These are phyloP conservation scores for Zapus hudsonius DNA, from an alignment of 2,113 vertebrate species.

Conservation along the genomic window DNA sequence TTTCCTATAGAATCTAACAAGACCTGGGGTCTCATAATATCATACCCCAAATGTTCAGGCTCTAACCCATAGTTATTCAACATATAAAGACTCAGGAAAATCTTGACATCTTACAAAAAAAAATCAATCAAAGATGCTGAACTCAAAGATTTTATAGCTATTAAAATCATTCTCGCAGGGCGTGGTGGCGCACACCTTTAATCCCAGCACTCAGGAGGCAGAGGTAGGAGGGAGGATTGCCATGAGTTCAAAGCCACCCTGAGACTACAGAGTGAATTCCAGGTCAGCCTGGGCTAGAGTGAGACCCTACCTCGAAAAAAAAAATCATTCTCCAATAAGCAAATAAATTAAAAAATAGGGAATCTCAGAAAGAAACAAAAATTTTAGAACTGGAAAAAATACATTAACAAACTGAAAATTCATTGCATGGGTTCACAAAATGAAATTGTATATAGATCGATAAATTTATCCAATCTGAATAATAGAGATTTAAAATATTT, in stretches of 20 bases:
- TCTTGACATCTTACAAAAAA: constrained; percentile 7
- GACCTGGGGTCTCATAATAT: background rate
- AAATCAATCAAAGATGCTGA: constrained; percentile 18
- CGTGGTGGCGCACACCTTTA: too few species aligned
- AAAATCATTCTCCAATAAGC: too few species aligned
- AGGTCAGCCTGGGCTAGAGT: too few species aligned
- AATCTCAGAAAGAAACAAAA: background rate
- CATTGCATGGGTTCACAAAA: background rate
- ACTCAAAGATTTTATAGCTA: background rate
- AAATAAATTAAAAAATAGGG: background rate
- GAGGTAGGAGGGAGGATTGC: too few species aligned
- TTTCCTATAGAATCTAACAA: background rate
- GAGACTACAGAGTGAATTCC: too few species aligned
- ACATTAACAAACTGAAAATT: constrained; percentile 1
- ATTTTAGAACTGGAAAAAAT: constrained; percentile 24
- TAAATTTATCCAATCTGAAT: background rate
- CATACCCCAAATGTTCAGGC: constrained; percentile 5
- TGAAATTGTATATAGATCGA: background rate
- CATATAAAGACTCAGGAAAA: constrained; percentile 19
- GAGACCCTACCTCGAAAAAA: too few species aligned
- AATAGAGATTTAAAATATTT: background rate
- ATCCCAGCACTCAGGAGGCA: too few species aligned
- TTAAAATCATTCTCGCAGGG: background rate
- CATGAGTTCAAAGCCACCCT: too few species aligned
- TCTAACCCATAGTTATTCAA: constrained; percentile 18